A percentile compares a stretch with the other conserved stretches of the same genome.
Evolutionary conservation across 2,797 vertebrate genomes (phyloP).

Genomic region (Muscicapa comitata): DNA sequence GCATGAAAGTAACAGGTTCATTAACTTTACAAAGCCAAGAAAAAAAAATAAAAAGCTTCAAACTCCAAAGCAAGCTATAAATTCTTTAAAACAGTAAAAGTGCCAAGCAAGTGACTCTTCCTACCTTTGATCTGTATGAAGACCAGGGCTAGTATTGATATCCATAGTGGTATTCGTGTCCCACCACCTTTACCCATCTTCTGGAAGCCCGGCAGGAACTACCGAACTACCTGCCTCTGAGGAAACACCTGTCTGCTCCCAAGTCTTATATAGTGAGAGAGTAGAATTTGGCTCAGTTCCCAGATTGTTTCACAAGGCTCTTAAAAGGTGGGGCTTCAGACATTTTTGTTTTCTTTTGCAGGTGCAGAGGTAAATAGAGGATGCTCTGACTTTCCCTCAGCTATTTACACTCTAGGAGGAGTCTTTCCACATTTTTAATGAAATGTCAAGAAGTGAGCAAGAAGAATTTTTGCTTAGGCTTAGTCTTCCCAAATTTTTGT

Average conservation of each 20-base stretch:
- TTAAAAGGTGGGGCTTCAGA: conserved; percentile 54
- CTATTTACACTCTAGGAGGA: conserved; percentile 68
- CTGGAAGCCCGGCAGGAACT: conserved; percentile 30
- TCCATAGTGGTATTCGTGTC: conserved; percentile 63
- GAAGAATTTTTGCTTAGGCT: neutral
- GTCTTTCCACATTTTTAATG: neutral
- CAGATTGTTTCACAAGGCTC: conserved; percentile 57
- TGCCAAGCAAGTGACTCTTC: neutral
- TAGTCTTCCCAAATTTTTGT: neutral
- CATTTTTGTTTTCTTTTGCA: conserved; percentile 53
- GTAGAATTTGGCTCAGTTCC: conserved; percentile 60
- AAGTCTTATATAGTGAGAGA: conserved; percentile 73
- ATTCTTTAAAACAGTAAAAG: conserved; percentile 20
- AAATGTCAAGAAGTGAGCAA: neutral
- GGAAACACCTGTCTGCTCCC: conserved; percentile 12
- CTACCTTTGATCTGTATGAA: conserved; percentile 67
- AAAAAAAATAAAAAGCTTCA: neutral
- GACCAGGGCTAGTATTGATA: conserved; percentile 54
- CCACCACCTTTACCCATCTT: conserved; percentile 66
- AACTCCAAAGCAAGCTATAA: neutral
- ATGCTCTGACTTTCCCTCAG: conserved; percentile 24
- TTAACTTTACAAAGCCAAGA: neutral
- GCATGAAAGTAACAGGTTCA: neutral
- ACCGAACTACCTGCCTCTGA: conserved; percentile 55
- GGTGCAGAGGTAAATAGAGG: conserved; percentile 66